A percentile compares a stretch with the other conserved stretches of the same genome.
These are phyloP conservation scores for Portevinia maculata DNA, from an alignment of 2,888 invertebrate species.

Conservation along the genomic window DNA sequence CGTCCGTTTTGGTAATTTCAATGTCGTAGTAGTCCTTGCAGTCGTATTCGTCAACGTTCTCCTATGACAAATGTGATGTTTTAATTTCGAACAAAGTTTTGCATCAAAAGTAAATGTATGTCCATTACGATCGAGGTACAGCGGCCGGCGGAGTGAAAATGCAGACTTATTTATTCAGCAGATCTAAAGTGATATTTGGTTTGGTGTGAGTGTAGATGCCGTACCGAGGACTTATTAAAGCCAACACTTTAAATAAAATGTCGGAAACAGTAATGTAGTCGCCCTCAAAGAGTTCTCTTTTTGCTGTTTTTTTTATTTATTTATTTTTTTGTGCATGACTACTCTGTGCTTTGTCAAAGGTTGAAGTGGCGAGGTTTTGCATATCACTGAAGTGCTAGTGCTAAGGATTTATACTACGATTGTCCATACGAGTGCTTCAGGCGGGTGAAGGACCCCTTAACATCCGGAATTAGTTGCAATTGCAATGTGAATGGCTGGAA, in stretches of 20 bases:
- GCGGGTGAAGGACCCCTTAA: conserved; percentile 33
- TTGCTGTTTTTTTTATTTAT: background rate
- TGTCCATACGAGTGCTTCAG: conserved; percentile 27
- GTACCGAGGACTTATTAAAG: conserved; percentile 18
- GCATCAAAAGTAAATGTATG: conserved; percentile 72
- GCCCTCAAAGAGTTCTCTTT: conserved; percentile 43
- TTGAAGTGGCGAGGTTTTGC: conserved; percentile 49
- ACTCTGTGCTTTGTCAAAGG: conserved; percentile 35
- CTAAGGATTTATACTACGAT: conserved; percentile 30
- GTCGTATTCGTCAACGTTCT: conserved; percentile 35
- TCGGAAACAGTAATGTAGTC: conserved; percentile 63
- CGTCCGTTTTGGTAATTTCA: conserved; percentile 50
- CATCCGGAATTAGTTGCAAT: conserved; percentile 62
- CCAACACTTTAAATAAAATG: conserved; percentile 67
- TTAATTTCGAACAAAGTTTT: conserved; percentile 66
- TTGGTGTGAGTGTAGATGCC: background rate
- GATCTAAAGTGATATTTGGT: conserved; percentile 17
- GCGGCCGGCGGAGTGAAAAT: conserved; percentile 19
- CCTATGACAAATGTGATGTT: conserved; percentile 71
- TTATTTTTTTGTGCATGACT: conserved; percentile 14
- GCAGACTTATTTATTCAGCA: conserved; percentile 65
- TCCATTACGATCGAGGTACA: conserved; percentile 57
- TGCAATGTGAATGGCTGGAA: conserved; percentile 23
- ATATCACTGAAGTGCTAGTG: conserved; percentile 54
- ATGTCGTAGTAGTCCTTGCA: conserved; percentile 20